A percentile compares a stretch with the other conserved stretches of the same genome.
Conservation (phyloP, 2,797 vertebrate genomes). For the Alca torda region DNA sequence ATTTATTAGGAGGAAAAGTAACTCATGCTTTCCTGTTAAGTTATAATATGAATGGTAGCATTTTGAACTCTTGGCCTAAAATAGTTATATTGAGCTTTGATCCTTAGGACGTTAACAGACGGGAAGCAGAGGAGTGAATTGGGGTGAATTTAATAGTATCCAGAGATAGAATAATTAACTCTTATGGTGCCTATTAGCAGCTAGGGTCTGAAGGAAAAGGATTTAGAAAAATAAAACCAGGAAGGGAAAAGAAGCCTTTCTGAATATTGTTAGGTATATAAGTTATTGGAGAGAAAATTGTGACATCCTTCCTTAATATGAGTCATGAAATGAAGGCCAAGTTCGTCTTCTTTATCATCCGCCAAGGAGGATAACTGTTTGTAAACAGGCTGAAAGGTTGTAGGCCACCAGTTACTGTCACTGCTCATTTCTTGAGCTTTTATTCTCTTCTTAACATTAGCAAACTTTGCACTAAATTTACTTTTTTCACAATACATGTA, state of each 20-base stretch:
- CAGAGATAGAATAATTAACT: conserved; percentile 53
- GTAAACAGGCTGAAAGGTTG: background rate
- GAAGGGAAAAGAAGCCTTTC: background rate
- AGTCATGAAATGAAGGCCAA: background rate
- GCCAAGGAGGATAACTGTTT: background rate
- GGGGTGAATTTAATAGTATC: conserved; percentile 51
- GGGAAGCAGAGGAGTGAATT: conserved; percentile 51
- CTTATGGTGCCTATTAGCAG: conserved; percentile 24
- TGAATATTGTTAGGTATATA: background rate
- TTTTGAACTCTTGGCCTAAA: conserved; percentile 55
- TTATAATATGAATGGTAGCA: conserved; percentile 9
- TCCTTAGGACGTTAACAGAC: background rate
- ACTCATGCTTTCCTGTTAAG: background rate
- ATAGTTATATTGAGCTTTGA: conserved; percentile 53
- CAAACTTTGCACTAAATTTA: background rate
- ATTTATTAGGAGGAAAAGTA: conserved; percentile 30
- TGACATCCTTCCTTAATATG: background rate
- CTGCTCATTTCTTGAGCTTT: background rate
- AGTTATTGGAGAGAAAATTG: background rate
- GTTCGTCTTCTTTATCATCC: background rate
- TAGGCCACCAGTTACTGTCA: background rate
- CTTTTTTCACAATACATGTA: background rate
- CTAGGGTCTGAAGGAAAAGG: background rate
- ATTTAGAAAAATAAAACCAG: conserved; percentile 3
- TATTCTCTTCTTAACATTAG: background rate